Evolutionary conservation across 2,888 invertebrate genomes (phyloP).

Genomic region (Perdita meconis): DNA sequence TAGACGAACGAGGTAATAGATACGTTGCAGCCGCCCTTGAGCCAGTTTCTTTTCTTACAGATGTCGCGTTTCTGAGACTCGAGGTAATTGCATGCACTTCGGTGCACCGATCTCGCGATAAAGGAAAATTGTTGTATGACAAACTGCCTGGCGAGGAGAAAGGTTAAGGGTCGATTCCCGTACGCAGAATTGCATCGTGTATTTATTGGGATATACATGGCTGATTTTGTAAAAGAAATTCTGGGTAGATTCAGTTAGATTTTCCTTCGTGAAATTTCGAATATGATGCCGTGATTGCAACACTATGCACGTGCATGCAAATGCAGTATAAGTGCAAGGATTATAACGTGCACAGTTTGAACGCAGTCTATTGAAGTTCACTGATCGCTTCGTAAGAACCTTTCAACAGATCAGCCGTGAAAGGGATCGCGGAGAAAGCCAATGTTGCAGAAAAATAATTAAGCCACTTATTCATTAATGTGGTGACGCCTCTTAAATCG

Average conservation of each 20-base stretch:
- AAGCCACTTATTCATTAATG: conserved; percentile 13
- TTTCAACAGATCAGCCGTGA: not conserved
- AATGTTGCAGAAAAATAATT: conserved; percentile 9
- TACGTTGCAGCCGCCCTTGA: conserved; percentile 12
- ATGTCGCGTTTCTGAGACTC: not conserved
- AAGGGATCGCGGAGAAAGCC: not conserved
- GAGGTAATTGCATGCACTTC: conserved; percentile 20
- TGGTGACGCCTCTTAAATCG: not conserved
- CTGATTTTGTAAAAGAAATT: too few species aligned
- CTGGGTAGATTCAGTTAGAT: too few species aligned
- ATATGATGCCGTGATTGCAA: too few species aligned
- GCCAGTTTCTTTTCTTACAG: conserved; percentile 9
- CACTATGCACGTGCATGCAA: too few species aligned
- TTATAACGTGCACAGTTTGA: not conserved
- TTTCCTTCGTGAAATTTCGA: too few species aligned
- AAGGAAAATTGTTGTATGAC: conserved; percentile 9
- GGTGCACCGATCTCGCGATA: conserved; percentile 14
- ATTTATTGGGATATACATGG: too few species aligned
- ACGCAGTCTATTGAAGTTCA: not conserved
- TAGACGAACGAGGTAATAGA: conserved; percentile 15
- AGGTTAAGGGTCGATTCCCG: conserved; percentile 9
- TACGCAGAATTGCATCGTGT: too few species aligned
- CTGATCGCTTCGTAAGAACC: not conserved
- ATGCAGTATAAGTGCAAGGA: not conserved
- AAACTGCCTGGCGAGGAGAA: not conserved